phyloP scores from a whole-genome alignment of 2,797 vertebrate species.

The Anguilla marmorata region DNA sequence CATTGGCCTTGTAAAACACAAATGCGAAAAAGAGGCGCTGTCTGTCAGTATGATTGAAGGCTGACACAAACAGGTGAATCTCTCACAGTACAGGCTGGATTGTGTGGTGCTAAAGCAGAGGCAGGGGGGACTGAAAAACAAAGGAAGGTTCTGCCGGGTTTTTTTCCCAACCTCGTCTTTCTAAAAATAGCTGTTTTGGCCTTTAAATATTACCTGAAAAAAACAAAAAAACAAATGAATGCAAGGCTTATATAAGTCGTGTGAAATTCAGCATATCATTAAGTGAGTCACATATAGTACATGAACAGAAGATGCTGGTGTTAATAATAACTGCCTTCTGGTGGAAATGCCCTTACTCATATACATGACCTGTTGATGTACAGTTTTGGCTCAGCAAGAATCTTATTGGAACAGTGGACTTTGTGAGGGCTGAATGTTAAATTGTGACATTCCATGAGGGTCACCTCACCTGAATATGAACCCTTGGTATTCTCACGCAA shows the following conservation, averaged over 20 bases:
- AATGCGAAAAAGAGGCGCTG: neutral
- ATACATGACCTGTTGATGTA: neutral
- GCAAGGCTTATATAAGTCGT: neutral
- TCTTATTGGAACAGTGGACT: neutral
- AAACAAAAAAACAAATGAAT: neutral
- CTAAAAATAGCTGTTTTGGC: neutral
- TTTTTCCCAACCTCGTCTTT: neutral
- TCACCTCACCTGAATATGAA: neutral
- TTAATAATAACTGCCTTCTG: neutral
- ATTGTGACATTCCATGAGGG: neutral
- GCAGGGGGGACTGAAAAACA: neutral
- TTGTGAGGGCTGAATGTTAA: neutral
- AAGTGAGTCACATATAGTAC: neutral
- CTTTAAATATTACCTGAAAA: neutral
- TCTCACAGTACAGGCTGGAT: neutral
- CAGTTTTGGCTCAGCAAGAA: neutral
- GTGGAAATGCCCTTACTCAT: neutral
- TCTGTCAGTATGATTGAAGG: neutral
- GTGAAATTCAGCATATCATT: neutral
- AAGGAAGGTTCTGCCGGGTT: neutral
- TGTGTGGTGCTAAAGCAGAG: neutral
- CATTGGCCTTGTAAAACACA: neutral
- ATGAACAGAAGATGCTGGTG: neutral
- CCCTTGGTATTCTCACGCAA: neutral
- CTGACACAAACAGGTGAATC: neutral